Evolutionary conservation across 2,797 vertebrate species (phyloP).

Genomic region (Lycodopsis pacificus): DNA sequence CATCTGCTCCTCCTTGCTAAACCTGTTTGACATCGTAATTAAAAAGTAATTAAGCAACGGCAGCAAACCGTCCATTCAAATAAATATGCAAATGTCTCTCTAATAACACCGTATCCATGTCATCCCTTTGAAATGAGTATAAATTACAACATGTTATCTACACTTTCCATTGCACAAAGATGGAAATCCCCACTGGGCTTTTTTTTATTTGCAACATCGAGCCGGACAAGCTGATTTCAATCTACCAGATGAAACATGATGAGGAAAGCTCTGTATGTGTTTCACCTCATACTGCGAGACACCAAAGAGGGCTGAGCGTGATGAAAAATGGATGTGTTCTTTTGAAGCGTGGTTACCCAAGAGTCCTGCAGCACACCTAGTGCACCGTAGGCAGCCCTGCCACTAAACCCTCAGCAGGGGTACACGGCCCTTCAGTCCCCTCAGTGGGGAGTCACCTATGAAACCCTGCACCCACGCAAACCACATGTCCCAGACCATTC

Average conservation of each 20-base stretch:
- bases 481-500: conserved; percentile 80
- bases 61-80: conserved; percentile 9
- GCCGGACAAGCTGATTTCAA: conserved; percentile 48
- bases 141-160: conserved; percentile 6
- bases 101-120: conserved; percentile 16
- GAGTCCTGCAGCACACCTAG: conserved; percentile 70
- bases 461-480: conserved; percentile 78
- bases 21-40: conserved; percentile 29
- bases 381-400: conserved; percentile 53
- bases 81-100: conserved; percentile 16
- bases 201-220: conserved; percentile 42
- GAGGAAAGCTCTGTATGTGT: conserved; percentile 48
- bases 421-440: conserved; percentile 58
- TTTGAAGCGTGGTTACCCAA: conserved; percentile 73
- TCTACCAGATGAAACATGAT: conserved; percentile 55
- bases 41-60: not conserved
- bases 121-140: conserved; percentile 1
- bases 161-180: conserved; percentile 6
- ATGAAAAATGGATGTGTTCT: conserved; percentile 81
- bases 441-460: conserved; percentile 74
- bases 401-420: conserved; percentile 57
- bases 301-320: conserved; percentile 63
- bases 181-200: not conserved
- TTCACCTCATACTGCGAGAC: conserved; percentile 64
- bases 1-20: conserved; percentile 59